Conservation (phyloP, 2,113 vertebrate species). For the Dissostichus mawsoni region DNA sequence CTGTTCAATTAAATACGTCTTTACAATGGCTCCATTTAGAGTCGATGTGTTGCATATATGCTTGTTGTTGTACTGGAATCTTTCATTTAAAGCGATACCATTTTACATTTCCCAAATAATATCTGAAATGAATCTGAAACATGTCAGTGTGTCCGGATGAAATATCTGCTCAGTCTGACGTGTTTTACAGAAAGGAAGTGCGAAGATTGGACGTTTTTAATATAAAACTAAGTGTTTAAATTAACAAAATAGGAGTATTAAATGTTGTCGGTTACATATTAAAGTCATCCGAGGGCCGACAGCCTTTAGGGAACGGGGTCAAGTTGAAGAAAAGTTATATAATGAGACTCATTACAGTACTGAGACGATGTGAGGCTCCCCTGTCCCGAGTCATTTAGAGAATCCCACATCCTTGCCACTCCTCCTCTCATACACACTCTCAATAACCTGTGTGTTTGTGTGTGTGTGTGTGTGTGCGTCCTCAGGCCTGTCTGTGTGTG, state of each 20-base stretch:
- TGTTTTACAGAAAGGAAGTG: too few species aligned
- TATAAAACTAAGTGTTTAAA: not conserved
- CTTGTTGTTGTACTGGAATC: constrained; percentile 1
- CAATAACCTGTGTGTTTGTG: constrained; percentile 43
- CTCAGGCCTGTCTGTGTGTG: constrained; percentile 22
- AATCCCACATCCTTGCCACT: constrained; percentile 70
- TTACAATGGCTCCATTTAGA: constrained; percentile 26
- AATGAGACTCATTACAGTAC: constrained; percentile 59
- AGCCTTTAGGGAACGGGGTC: constrained; percentile 15
- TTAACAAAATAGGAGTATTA: not conserved
- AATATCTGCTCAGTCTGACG: too few species aligned
- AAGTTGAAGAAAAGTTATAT: constrained; percentile 15
- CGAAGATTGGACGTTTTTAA: too few species aligned
- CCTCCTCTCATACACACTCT: constrained; percentile 64
- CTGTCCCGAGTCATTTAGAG: constrained; percentile 62
- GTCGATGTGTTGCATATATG: constrained; percentile 16
- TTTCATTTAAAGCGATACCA: not conserved
- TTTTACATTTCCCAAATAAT: not conserved
- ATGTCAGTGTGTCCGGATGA: not conserved
- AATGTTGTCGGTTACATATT: constrained; percentile 3
- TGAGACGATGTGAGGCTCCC: constrained; percentile 61
- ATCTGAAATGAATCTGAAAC: constrained; percentile 8
- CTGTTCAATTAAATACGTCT: constrained; percentile 19
- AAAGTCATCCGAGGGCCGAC: constrained; percentile 6
- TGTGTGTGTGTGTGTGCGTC: constrained; percentile 14